Conservation (phyloP, 2,113 vertebrate species). For the Bujurquina vittata region DNA sequence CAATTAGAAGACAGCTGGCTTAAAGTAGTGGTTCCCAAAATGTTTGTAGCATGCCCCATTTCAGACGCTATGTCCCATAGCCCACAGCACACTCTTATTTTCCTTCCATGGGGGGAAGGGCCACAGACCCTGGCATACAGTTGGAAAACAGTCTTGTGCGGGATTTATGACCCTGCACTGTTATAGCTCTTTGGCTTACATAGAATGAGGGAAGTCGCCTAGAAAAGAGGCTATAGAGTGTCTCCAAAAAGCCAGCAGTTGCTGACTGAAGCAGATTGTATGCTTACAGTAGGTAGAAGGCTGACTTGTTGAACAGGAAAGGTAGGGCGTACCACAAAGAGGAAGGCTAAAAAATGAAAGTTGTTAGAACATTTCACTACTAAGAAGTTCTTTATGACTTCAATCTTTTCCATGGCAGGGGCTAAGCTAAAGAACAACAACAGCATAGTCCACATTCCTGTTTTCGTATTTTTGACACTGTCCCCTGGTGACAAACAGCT, state of each 20-base stretch:
- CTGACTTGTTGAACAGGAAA: not conserved
- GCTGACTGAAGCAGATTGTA: too few relatives aligned
- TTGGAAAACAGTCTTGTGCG: too few relatives aligned
- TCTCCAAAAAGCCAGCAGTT: not conserved
- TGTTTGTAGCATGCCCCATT: not conserved
- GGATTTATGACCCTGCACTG: not conserved
- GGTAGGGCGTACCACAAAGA: not conserved
- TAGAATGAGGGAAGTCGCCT: not conserved
- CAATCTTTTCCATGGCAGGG: not conserved
- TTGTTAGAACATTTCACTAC: not conserved
- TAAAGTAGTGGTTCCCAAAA: not conserved
- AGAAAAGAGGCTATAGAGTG: not conserved
- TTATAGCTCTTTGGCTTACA: not conserved
- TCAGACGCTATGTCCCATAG: not conserved
- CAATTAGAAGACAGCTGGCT: too few relatives aligned
- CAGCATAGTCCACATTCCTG: not conserved
- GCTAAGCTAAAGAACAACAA: not conserved
- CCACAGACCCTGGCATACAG: too few relatives aligned
- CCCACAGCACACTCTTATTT: not conserved
- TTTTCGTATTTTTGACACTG: not conserved
- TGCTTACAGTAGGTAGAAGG: not conserved
- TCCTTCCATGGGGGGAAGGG: too few relatives aligned
- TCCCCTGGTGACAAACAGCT: not conserved
- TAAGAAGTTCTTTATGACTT: not conserved
- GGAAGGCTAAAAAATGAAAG: not conserved